Percentiles rank a stretch among this genome's conserved stretches.
These are phyloP conservation scores for Drosophila ochracea DNA, from an alignment of 2,888 invertebrate species.

Conservation along the genomic window DNA sequence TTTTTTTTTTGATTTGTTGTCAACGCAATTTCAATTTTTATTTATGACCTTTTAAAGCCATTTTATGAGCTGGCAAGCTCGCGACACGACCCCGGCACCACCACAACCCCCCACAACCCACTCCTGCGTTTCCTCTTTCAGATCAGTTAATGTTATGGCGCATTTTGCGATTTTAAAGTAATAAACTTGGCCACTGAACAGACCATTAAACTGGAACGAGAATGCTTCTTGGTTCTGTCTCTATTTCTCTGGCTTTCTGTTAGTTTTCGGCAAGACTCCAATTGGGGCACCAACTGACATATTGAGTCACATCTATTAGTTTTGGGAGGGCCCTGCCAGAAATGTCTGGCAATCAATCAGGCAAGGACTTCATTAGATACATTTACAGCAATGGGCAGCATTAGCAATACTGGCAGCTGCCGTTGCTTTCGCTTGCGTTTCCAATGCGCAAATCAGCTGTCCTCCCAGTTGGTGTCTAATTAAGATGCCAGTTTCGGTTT, in stretches of 20 bases:
- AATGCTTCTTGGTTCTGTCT: background rate
- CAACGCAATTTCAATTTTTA: conserved; percentile 78
- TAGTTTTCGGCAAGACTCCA: conserved; percentile 63
- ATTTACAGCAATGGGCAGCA: conserved; percentile 40
- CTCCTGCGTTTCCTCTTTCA: background rate
- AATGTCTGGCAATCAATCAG: conserved; percentile 73
- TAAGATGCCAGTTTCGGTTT: conserved; percentile 62
- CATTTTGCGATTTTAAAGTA: conserved; percentile 75
- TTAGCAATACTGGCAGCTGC: conserved; percentile 7
- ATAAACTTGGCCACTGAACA: conserved; percentile 69
- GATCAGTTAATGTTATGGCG: conserved; percentile 59
- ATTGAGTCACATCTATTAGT: conserved; percentile 76
- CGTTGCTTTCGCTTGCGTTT: conserved; percentile 1
- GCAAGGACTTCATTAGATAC: conserved; percentile 72
- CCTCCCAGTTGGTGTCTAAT: conserved; percentile 52
- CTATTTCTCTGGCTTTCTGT: conserved; percentile 23
- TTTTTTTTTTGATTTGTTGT: conserved; percentile 47
- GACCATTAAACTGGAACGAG: conserved; percentile 54
- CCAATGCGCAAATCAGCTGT: conserved; percentile 53
- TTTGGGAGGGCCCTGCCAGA: conserved; percentile 43
- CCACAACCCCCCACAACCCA: background rate
- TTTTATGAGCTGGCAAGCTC: conserved; percentile 75
- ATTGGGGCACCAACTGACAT: conserved; percentile 42
- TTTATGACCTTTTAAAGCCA: conserved; percentile 74
- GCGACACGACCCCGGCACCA: background rate